Conservation (phyloP, 2,888 invertebrate species). For the Acronicta alni region DNA sequence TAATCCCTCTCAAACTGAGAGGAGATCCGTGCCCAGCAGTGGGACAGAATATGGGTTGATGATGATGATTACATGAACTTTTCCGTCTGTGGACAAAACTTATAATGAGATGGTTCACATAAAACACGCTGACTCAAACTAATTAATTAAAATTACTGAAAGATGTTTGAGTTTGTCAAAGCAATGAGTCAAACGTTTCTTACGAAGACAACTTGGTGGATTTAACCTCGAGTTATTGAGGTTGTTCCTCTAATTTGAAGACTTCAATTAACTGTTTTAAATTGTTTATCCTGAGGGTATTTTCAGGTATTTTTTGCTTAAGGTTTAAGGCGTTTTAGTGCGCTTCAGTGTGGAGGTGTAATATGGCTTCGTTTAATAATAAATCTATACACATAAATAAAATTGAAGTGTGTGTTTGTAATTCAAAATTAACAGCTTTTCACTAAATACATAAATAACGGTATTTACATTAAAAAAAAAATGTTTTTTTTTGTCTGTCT, state of each 20-base stretch:
- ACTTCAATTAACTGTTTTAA: neutral
- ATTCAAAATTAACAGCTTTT: too few relatives aligned
- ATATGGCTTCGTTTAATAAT: too few relatives aligned
- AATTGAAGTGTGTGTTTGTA: too few relatives aligned
- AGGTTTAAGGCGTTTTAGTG: too few relatives aligned
- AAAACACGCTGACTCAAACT: slow-evolving; percentile 9
- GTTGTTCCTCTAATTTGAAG: neutral
- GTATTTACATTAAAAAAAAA: too few relatives aligned
- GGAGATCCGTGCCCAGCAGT: too few relatives aligned
- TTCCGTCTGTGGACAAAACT: slow-evolving; percentile 11
- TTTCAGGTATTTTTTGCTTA: neutral
- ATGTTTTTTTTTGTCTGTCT: too few relatives aligned
- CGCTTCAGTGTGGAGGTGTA: too few relatives aligned
- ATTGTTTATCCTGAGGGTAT: neutral
- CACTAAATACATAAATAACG: too few relatives aligned
- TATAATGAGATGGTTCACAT: slow-evolving; percentile 23
- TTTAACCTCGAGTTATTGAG: neutral
- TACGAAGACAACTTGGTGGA: slow-evolving; percentile 16
- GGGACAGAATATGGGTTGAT: too few relatives aligned
- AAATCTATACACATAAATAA: too few relatives aligned
- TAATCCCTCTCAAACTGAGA: too few relatives aligned
- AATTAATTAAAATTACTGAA: slow-evolving; percentile 16
- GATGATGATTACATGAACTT: slow-evolving; percentile 11
- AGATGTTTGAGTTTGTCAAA: slow-evolving; percentile 25
- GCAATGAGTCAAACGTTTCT: slow-evolving; percentile 32